Conservation (phyloP, 2,797 vertebrate species). For the Urophycis tenuis region DNA sequence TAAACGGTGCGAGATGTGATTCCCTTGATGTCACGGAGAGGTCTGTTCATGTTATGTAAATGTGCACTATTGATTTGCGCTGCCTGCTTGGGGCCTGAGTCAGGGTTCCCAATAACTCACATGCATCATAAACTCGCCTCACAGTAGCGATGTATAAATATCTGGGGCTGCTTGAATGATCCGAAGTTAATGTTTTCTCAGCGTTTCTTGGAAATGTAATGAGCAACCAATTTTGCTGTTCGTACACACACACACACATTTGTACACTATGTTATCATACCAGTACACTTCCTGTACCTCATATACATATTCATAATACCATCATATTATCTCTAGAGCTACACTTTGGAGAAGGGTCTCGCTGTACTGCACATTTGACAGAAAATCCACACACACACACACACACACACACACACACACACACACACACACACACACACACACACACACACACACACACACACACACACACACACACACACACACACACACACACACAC, state of each 20-base stretch:
- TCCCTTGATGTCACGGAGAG: neutral
- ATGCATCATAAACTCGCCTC: neutral
- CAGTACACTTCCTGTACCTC: neutral
- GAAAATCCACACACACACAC: neutral
- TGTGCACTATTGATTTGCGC: neutral
- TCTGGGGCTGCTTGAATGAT: neutral
- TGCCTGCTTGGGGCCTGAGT: too few species aligned
- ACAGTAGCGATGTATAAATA: neutral
- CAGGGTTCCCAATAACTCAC: too few species aligned
- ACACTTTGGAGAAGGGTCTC: neutral
- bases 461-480: neutral
- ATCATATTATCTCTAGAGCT: neutral
- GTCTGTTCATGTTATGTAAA: neutral
- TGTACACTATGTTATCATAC: neutral
- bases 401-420: neutral
- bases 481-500: constrained; percentile 8
- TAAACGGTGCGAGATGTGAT: neutral
- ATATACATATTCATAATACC: neutral
- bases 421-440: constrained; percentile 6
- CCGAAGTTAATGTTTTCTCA: neutral
- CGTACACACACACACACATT: neutral
- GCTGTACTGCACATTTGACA: neutral
- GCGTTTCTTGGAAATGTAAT: neutral
- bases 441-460: constrained; percentile 56
- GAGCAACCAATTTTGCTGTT: constrained; percentile 9